Base-by-base conservation (phyloP, 2,888 invertebrate genomes). In the Meandrusa payeni region DNA sequence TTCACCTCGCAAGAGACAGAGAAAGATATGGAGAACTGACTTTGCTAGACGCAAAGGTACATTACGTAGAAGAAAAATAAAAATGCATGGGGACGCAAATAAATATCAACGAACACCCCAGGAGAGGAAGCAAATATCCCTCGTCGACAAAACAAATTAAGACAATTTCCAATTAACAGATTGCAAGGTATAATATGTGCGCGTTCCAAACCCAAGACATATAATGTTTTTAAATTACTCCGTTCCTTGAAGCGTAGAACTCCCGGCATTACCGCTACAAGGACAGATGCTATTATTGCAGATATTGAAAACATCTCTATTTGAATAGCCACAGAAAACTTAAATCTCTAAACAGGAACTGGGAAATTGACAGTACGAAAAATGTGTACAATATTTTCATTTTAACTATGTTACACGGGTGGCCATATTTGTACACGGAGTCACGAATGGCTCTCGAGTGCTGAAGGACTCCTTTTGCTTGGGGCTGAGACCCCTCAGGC, bases 111-210 rank as follows among this genome's bases (percentile, higher is more conserved):
- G 7, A 13, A 15, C 15, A 29, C 9, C 12, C 39, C 9, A 11
- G 12, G 10, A 17, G 46, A 48, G 50, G 68, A 66, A 76, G 76
- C 61, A 76, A 79, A 80, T 79, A 76, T 64, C 64, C 63, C 55
- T 59, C 62, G 66, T 69, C 62, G 60, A 68, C 73, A 63, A 74
- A 77, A 80, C 74, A 79, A 79, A 80, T 82, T 80, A 81, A 81
- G 77, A 81, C 80, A 79, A 81, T 80, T 79, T 71, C 64, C 75
- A 77, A 81, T 81, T 81, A 82, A 77, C 76, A 66, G 68, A 70
- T 74, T 75, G 64, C 69, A 71, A 76, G 74, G 69, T 72, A 76
- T 74, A 65, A 78, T 74, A 70, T 76, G 75, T 76, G 67, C 65
- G 60, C 64, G 61, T 55, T 44, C 60, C 64, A 62, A 66, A 63